Evolutionary conservation across 2,888 invertebrate genomes (phyloP).

Genomic region (Chrysolina americana): DNA sequence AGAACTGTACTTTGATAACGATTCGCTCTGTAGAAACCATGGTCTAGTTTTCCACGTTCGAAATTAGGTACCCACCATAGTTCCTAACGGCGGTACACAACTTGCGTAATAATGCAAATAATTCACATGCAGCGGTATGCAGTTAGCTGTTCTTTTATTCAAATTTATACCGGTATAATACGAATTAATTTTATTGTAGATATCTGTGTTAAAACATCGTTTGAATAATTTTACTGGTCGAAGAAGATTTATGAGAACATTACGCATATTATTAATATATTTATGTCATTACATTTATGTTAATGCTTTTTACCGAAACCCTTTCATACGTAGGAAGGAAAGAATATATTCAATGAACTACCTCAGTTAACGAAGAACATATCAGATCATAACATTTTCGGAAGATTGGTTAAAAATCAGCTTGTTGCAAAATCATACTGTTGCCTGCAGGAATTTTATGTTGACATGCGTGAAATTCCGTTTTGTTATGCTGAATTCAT

Average conservation of each 20-base stretch:
- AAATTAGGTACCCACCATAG: conserved; percentile 11
- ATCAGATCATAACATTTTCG: too few species aligned
- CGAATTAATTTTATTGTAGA: conserved; percentile 25
- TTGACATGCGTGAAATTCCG: too few species aligned
- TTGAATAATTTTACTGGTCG: neutral
- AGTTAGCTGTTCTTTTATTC: conserved; percentile 31
- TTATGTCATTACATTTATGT: neutral
- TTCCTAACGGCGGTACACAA: conserved; percentile 34
- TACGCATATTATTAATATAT: neutral
- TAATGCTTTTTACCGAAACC: neutral
- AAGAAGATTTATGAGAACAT: conserved; percentile 6
- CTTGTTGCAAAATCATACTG: too few species aligned
- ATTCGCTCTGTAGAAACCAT: neutral
- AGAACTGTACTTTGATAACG: neutral
- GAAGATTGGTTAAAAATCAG: too few species aligned
- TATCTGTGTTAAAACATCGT: conserved; percentile 23
- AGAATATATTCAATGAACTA: too few species aligned
- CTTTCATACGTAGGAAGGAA: too few species aligned
- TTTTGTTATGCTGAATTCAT: too few species aligned
- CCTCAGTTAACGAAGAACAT: too few species aligned
- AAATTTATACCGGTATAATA: conserved; percentile 28
- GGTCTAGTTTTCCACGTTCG: neutral
- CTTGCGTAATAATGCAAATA: conserved; percentile 36
- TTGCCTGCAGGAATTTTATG: too few species aligned
- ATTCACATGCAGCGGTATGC: conserved; percentile 39